These are phyloP conservation scores for Nephrotoma guestfalica DNA, from an alignment of 2,888 invertebrate species.

Conservation along the genomic window DNA sequence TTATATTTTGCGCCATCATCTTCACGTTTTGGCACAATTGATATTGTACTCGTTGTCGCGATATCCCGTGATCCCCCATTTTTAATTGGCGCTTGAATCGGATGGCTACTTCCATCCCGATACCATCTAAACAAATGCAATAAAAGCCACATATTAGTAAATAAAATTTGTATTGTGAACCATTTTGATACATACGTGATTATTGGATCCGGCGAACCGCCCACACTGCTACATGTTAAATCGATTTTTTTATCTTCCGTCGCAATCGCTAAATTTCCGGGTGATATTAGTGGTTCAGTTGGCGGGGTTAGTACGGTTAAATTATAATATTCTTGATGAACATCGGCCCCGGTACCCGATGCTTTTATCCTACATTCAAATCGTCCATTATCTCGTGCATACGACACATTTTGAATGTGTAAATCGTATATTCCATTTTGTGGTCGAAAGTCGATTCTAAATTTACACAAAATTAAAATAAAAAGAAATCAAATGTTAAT, in stretches of 20 bases:
- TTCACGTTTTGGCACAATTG: conserved; percentile 61
- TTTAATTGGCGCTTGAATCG: conserved; percentile 52
- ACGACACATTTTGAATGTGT: conserved; percentile 75
- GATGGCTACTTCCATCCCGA: conserved; percentile 58
- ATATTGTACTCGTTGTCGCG: conserved; percentile 59
- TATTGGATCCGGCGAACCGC: conserved; percentile 81
- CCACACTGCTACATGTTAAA: conserved; percentile 65
- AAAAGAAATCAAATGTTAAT: conserved; percentile 8
- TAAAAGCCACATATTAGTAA: not conserved
- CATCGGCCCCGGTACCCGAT: conserved; percentile 64
- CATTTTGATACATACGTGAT: conserved; percentile 42
- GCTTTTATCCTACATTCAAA: conserved; percentile 84
- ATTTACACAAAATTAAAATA: conserved; percentile 13
- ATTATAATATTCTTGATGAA: conserved; percentile 70
- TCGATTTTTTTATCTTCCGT: conserved; percentile 68
- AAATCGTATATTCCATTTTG: conserved; percentile 76
- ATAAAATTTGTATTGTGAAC: not conserved
- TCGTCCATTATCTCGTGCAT: conserved; percentile 79
- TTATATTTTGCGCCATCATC: conserved; percentile 73
- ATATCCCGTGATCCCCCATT: conserved; percentile 59
- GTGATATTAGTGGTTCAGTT: conserved; percentile 61
- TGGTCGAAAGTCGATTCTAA: conserved; percentile 63
- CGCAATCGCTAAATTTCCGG: conserved; percentile 60
- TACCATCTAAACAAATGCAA: conserved; percentile 46
- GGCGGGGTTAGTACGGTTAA: conserved; percentile 78